Evolutionary conservation across 2,888 invertebrate species (phyloP), one percentile per base, ranked within the genome.

Genomic region (Polydrusus pterygomalis): DNA sequence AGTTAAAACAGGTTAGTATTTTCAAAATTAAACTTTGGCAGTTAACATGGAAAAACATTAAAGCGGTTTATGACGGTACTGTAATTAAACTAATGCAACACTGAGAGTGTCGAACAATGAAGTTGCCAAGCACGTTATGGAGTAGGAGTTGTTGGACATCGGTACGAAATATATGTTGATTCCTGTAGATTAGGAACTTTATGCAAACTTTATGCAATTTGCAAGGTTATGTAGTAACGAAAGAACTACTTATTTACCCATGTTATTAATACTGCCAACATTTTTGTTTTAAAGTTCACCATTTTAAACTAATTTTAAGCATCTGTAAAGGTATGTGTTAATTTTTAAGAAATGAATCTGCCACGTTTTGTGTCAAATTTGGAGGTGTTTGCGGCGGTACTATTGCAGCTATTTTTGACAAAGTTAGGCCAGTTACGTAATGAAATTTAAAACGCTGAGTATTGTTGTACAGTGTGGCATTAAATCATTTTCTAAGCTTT

Each of bases 361-460:
- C 74, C 74, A 68, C 74, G 30, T 63, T 60, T 60, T 43, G 25
- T 58, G 60, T 40, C 45, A 17, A 47, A 49, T 49, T 40, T 20
- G 81, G 80, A 75, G 67, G 73, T 75, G 75, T 67, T 67, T 69
- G 58, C 17, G 45, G 34, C 68, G 73, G 73, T 74, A 68, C 47
- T 51, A 74, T 74, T 68, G 68, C 68, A 68, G 68, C 62, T 65
- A 49, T 13, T 18, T 38, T 58, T 62, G 65, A 62, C 47, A 62
- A 68, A 25, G 38, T 54, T 60, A 68, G 68, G 65, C 73, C 73
- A 62, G 68, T 68, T 74, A 68, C 17, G n/a, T 20, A 25, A 13
- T 45, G 10, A 20, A 54, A 64, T 47, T 40, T 65, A 25, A 60
- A 15, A 38, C 15, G 38, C 7, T 7, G 30, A 25, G 11, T 5